These are phyloP conservation scores for Oceanodroma tethys DNA, from an alignment of 2,113 vertebrate species.

Conservation along the genomic window DNA sequence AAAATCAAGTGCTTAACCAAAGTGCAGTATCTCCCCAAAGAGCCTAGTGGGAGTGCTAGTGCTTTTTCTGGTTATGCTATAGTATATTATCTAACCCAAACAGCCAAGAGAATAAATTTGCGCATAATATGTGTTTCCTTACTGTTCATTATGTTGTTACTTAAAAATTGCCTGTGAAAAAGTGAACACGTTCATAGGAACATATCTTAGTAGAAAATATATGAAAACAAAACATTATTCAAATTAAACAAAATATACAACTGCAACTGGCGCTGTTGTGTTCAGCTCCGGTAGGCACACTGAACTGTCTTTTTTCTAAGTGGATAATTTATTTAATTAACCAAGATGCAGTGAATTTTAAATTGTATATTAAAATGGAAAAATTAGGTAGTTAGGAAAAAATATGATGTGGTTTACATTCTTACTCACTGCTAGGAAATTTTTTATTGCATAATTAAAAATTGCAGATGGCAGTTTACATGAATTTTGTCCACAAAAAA, in stretches of 20 bases:
- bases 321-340: conserved; percentile 51
- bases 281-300: conserved; percentile 12
- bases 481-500: neutral
- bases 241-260: neutral
- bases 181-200: neutral
- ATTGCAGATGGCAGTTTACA: neutral
- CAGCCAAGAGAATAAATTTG: neutral
- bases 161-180: neutral
- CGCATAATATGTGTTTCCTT: neutral
- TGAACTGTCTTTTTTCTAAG: conserved; percentile 13
- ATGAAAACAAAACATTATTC: neutral
- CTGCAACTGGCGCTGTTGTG: neutral
- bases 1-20: neutral
- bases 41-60: neutral
- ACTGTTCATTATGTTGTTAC: neutral
- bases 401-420: neutral
- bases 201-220: neutral
- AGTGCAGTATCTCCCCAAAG: neutral
- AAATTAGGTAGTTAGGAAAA: conserved; percentile 23
- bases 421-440: neutral
- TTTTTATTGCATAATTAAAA: neutral
- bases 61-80: neutral
- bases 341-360: neutral
- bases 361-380: conserved; percentile 14
- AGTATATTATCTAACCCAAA: neutral